Percentiles rank a stretch among this genome's conserved stretches.
These are phyloP conservation scores for Biston betularia DNA, from an alignment of 2,888 invertebrate species.

Conservation along the genomic window DNA sequence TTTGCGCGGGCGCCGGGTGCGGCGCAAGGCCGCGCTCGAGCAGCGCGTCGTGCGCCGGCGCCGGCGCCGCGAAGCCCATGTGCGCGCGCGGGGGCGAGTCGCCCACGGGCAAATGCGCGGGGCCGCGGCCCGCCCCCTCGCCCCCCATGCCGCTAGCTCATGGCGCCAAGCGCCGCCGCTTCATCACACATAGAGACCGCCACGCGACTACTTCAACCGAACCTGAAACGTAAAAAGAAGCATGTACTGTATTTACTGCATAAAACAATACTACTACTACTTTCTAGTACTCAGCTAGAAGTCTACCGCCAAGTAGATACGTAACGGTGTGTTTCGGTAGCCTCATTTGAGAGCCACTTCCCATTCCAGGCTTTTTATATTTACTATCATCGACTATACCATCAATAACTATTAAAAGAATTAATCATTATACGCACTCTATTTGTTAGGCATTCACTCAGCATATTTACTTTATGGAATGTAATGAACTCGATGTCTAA, in stretches of 20 bases:
- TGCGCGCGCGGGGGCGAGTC: conserved; percentile 86
- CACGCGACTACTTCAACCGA: neutral
- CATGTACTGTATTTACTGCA: neutral
- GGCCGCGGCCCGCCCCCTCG: conserved; percentile 88
- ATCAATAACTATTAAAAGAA: too few species aligned
- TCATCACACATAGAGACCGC: conserved; percentile 50
- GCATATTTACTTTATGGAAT: too few species aligned
- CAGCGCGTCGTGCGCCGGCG: conserved; percentile 86
- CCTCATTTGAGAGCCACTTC: too few species aligned
- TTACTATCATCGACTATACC: too few species aligned
- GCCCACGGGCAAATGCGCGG: conserved; percentile 87
- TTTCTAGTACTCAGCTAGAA: too few species aligned
- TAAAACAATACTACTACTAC: too few species aligned
- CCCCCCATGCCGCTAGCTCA: conserved; percentile 86
- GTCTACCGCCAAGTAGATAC: too few species aligned
- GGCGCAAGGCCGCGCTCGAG: conserved; percentile 79
- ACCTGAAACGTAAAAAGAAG: conserved; percentile 22
- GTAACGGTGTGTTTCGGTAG: too few species aligned
- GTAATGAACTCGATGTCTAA: too few species aligned
- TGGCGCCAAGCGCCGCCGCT: conserved; percentile 74
- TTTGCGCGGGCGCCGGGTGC: conserved; percentile 33
- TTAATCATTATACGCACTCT: too few species aligned
- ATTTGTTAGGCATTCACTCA: too few species aligned
- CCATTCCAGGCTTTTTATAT: too few species aligned
- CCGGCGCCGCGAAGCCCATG: conserved; percentile 86